Base-by-base conservation (phyloP, 2,113 vertebrate genomes). In the Caranx ignobilis region DNA sequence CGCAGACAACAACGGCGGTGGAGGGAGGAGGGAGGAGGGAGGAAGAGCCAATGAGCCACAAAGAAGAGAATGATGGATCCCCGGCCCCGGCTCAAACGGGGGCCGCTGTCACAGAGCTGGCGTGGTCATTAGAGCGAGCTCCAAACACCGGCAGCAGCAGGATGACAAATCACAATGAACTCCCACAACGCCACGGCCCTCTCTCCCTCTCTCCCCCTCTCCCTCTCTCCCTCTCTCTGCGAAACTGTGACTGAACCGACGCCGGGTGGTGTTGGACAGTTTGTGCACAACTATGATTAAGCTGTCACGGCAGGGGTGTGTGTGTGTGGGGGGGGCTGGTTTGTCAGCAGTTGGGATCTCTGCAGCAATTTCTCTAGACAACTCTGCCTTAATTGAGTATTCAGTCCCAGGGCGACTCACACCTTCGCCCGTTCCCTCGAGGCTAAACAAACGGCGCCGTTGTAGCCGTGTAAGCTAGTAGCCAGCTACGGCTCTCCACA, bases 31-130 rank as follows among this genome's bases (percentile, higher is more conserved):
- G 74, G 80, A 81, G 8, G 67, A 80, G 60, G 69, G 75, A 60
- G 87, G 70, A 75, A 52, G 75, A 82, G 82, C 87, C 91, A 92
- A 88, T 82, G 91, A 92, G 89, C 84, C 90, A 80, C 78, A 86
- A 73, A 84, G 79, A 77, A 56, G 84, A 89, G 75, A 82, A 80
- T 94, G 94, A 95, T 95, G 92, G 89, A 95, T 95, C 88, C 71
- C 73, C 83, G 61, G 71, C 65, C 77, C 69, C 37, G 41, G 74
- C 86, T 93, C 87, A 88, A 93, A 93, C 67, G 75, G 82, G 85
- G 78, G 64, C 75, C 69, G 57, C 87, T 88, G 91, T 88, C 91
- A 87, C 52, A 78, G 68, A 69, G 82, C 82, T 82, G 15, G 71
- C 35, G 77, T 54, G 77, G 89, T 85, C 91, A 87, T 89, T 89